Base-by-base conservation (phyloP, 2,113 vertebrate genomes). In the Saccopteryx leptura region DNA sequence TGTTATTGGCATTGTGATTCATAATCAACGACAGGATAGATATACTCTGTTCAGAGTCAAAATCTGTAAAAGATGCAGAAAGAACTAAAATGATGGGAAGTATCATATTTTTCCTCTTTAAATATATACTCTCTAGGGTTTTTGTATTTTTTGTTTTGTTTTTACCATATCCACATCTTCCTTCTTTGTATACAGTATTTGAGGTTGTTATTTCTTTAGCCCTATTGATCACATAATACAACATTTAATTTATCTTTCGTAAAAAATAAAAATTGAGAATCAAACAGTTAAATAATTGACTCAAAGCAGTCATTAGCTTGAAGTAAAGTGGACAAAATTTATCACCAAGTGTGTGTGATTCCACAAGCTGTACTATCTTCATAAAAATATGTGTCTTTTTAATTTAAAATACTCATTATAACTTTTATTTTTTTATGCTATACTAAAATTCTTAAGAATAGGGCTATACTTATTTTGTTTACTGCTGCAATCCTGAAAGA, bases 371-470 rank as follows among this genome's bases (percentile, higher is more conserved):
- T 58, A 65, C 8, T 82, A 9, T 61, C 13, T 13, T 61, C 14
- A 82, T 8, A 54, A 68, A 92, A 82, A 48, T 82, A 48, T 82
- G 24, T 24, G 23, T 31, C 9, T 39, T 66, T 48, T 74, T 58
- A 60, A 76, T 54, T 82, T 46, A 46, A 76, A 61, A 80, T 66
- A 24, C 4, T 88, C 48, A 28, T 3, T 50, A 31, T 61, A 56
- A 83, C 17, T 86, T 76, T 76, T 89, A 71, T 60, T 92, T 92
- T 93, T 95, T 87, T 19, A 31, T 19, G 0, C 2, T 82, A 63
- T 19, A 69, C 8, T 46, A 23, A 65, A n/a, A 76, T 58, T 78
- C 2, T 84, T 24, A 75, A 74, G 11, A 2, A 52, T 33, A 26
- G 7, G 10, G 4, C 33, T 60, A 12, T 81, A 33, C 3, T 17